Conservation (phyloP, 2,113 vertebrate genomes). For the Taxidea taxus region DNA sequence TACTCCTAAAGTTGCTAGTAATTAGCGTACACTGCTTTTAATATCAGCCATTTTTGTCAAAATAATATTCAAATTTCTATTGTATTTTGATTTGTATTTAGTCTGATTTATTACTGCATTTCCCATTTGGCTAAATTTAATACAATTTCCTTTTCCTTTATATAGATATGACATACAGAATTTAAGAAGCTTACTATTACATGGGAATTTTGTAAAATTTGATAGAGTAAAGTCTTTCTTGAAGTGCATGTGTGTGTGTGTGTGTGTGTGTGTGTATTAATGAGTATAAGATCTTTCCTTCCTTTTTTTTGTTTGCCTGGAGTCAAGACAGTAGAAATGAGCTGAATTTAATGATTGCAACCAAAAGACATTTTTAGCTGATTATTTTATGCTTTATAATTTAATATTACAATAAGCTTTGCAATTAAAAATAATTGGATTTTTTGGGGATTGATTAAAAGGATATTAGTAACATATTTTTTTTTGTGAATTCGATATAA, state of each 20-base stretch:
- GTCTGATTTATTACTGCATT: neutral
- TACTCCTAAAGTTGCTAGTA: neutral
- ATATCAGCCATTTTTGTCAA: neutral
- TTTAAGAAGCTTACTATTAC: neutral
- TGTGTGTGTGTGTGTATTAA: neutral
- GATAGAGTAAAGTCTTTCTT: neutral
- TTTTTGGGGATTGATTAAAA: neutral
- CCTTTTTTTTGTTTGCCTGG: neutral
- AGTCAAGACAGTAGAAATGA: neutral
- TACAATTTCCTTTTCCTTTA: neutral
- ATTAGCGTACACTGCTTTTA: neutral
- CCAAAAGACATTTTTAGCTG: neutral
- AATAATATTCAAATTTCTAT: neutral
- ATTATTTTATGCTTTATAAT: neutral
- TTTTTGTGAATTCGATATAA: neutral
- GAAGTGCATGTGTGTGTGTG: neutral
- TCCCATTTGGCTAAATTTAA: neutral
- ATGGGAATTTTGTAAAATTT: neutral
- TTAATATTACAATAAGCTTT: constrained; percentile 10
- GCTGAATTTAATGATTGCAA: neutral
- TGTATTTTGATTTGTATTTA: neutral
- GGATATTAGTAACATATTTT: neutral
- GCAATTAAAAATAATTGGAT: neutral
- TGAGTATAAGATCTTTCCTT: neutral
- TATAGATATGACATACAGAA: neutral